phyloP scores from a whole-genome alignment of 1,140 invertebrate genomes.

The Triops longicaudatus region DNA sequence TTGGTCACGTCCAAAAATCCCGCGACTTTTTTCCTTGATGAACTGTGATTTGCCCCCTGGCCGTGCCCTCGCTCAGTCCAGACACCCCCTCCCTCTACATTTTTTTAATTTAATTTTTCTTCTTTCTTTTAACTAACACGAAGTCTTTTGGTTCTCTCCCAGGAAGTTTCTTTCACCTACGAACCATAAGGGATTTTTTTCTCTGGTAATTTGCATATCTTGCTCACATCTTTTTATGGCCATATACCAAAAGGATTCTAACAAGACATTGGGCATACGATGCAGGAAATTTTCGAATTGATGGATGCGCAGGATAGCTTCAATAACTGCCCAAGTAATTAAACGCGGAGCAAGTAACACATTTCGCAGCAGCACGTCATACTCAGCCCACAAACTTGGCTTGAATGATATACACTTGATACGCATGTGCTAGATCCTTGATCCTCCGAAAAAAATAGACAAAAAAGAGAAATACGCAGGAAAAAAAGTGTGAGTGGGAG shows the following conservation, averaged over 20 bases:
- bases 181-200: neutral
- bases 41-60: neutral
- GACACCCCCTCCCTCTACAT: neutral
- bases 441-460: neutral
- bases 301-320: neutral
- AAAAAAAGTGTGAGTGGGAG: neutral
- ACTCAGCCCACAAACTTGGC: neutral
- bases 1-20: neutral
- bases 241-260: conserved; percentile 6
- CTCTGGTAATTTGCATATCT: neutral
- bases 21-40: conserved; percentile 9
- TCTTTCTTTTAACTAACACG: too few species aligned
- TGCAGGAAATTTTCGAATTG: neutral
- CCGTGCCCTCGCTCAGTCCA: neutral
- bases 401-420: conserved; percentile 3
- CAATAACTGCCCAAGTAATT: conserved; percentile 6
- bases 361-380: neutral
- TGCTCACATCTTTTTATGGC: conserved; percentile 1
- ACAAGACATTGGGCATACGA: neutral
- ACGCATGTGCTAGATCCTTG: neutral
- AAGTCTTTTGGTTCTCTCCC: neutral
- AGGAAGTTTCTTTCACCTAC: neutral
- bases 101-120: neutral
- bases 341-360: neutral
- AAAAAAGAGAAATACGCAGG: neutral